Evolutionary conservation across 2,797 vertebrate genomes (phyloP).

Genomic region (Sebastes minor): DNA sequence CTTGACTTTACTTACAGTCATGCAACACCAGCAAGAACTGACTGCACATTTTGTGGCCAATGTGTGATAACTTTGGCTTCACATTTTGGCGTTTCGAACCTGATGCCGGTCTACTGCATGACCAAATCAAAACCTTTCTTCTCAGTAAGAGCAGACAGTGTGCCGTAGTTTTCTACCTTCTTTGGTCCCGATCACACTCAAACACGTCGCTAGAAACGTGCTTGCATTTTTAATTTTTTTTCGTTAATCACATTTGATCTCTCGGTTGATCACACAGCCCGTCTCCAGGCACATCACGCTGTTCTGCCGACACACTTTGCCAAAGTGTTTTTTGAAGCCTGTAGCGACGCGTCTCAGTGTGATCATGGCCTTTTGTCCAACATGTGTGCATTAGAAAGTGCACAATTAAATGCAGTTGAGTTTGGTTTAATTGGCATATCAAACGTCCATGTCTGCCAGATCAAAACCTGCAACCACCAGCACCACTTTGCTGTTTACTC

Average conservation of each 20-base stretch:
- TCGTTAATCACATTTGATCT: too few relatives aligned
- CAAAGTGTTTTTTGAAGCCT: too few relatives aligned
- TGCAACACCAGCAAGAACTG: neutral
- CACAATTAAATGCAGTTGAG: neutral
- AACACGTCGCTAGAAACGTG: too few relatives aligned
- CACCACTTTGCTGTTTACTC: neutral
- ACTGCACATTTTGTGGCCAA: neutral
- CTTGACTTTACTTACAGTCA: neutral
- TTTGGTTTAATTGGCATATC: neutral
- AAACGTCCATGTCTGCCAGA: neutral
- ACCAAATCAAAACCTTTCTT: neutral
- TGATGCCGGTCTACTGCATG: neutral
- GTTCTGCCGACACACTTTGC: too few relatives aligned
- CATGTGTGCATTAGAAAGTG: neutral
- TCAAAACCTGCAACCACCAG: neutral
- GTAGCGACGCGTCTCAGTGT: too few relatives aligned
- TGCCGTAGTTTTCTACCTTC: neutral
- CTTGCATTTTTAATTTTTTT: too few relatives aligned
- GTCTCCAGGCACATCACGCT: too few relatives aligned
- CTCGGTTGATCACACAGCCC: too few relatives aligned
- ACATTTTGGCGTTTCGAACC: neutral
- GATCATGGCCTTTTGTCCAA: too few relatives aligned
- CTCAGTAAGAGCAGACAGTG: neutral
- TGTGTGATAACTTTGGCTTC: rapidly evolving
- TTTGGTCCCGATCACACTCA: too few relatives aligned